Percentiles rank a stretch among this genome's conserved stretches.
These are phyloP conservation scores for Drosophila nigromelanica DNA, from an alignment of 1,140 invertebrate species.

Conservation along the genomic window DNA sequence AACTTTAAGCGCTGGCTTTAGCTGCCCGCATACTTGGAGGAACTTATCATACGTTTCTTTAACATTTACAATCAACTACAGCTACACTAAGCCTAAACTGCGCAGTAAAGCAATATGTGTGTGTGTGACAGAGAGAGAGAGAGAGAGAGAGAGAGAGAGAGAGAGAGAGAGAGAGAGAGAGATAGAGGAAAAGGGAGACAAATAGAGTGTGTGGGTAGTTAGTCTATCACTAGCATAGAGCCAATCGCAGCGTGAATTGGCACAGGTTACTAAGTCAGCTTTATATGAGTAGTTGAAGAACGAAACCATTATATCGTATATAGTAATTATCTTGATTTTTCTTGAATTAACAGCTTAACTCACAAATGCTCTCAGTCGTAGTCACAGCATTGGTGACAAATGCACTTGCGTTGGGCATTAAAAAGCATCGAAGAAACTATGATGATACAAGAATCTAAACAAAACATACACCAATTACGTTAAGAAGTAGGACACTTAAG, in stretches of 20 bases:
- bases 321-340: constrained; percentile 25
- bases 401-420: constrained; percentile 3
- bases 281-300: constrained; percentile 40
- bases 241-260: constrained; percentile 26
- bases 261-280: constrained; percentile 29
- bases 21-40: constrained; percentile 70
- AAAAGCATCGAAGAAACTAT: background rate
- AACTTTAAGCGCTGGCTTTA: constrained; percentile 43
- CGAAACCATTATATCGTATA: constrained; percentile 48
- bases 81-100: constrained; percentile 48
- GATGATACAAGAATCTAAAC: too few relatives aligned
- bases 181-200: background rate
- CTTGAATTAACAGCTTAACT: constrained; percentile 36
- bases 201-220: constrained; percentile 35
- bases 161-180: background rate
- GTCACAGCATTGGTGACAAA: constrained; percentile 42
- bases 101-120: constrained; percentile 31
- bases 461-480: too few relatives aligned
- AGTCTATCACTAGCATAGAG: constrained; percentile 78
- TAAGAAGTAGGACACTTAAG: background rate
- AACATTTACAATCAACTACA: constrained; percentile 70
- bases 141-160: background rate
- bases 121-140: too few relatives aligned
- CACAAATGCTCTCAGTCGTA: constrained; percentile 59
- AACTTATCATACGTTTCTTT: constrained; percentile 75